A percentile compares a stretch with the other conserved stretches of the same genome.
These are phyloP conservation scores for Drosophila recens DNA, from an alignment of 2,888 invertebrate genomes.

Conservation along the genomic window DNA sequence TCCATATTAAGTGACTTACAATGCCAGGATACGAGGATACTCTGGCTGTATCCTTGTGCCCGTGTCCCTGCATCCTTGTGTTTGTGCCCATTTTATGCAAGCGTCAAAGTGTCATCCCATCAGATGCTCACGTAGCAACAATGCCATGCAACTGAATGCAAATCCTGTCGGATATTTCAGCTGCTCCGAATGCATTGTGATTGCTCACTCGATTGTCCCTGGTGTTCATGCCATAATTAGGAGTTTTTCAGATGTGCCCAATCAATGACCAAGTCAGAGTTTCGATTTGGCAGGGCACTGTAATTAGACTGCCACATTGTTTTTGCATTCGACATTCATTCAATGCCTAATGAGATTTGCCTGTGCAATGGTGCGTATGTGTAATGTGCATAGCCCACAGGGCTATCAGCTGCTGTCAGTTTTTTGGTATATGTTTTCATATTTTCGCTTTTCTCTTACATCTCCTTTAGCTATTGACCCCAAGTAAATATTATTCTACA, in stretches of 20 bases:
- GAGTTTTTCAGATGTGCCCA: slow-evolving; percentile 30
- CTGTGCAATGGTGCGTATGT: slow-evolving; percentile 60
- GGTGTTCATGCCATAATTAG: slow-evolving; percentile 48
- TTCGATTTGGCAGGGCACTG: slow-evolving; percentile 17
- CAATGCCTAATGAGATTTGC: slow-evolving; percentile 60
- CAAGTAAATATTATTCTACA: neutral
- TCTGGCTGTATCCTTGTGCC: slow-evolving; percentile 5
- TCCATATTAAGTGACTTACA: slow-evolving; percentile 64
- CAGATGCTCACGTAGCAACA: slow-evolving; percentile 46
- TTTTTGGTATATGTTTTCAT: slow-evolving; percentile 5
- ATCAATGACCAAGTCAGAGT: slow-evolving; percentile 36
- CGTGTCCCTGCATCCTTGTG: slow-evolving; percentile 27
- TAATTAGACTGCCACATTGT: slow-evolving; percentile 52
- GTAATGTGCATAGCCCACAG: slow-evolving; percentile 34
- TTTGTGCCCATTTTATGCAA: slow-evolving; percentile 51
- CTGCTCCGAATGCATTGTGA: slow-evolving; percentile 4
- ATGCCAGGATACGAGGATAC: slow-evolving; percentile 24
- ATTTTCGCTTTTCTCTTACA: neutral
- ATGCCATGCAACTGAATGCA: slow-evolving; percentile 45
- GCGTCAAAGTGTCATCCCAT: slow-evolving; percentile 69
- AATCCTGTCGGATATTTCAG: slow-evolving; percentile 41
- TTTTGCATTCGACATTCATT: slow-evolving; percentile 8
- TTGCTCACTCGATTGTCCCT: slow-evolving; percentile 6
- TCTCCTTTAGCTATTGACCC: neutral
- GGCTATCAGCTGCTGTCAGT: slow-evolving; percentile 31